Base-by-base conservation (phyloP, 2,888 invertebrate species). In the Bellardia bayeri region DNA sequence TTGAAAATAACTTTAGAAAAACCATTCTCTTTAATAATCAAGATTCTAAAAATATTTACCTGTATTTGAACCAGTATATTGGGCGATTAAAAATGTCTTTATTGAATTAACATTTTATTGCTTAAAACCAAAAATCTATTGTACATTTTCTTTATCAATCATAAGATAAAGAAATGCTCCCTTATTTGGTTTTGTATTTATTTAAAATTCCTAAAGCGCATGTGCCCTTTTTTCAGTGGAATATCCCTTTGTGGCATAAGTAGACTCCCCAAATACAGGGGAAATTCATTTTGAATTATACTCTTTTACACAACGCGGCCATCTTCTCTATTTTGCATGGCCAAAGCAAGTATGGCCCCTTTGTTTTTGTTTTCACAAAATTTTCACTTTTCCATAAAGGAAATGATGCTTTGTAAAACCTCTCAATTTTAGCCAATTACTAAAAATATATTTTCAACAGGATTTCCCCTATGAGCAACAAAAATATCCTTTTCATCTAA, bases 271-370 rank as follows among this genome's bases (percentile, higher is more conserved):
- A 85, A 82, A 86, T 75, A 69, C 79, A 87, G 87, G 87, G 87
- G 87, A 87, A 87, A 85, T 82, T 61, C 58, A 71, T 30, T 58
- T n/a, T 33, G 33, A 66, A 14, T 74, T 56, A 2, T 5, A 54
- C 78, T 81, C 69, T 16, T 63, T 33, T 11, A 54, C 9, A 9
- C 30, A 3, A 54, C 11, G 69, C 84, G 87, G 87, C 87, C 87
- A 87, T 87, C 64, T 87, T 87, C 87, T 87, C 87, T 69, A 58
- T 58, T 45, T 63, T 63, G 49, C n/a, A 54, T 63, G 64, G 64
- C 81, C 33, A 63, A 84, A 89, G 85, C 88, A 89, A 90, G 89
- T 89, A 91, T 91, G 91, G 90, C 90, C 89, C 68, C 88, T 89
- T 90, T 87, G 71, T 23, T 45, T 61, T 75, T 75, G 74, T 86